Evolutionary conservation across 2,888 invertebrate species (phyloP), one percentile per base, ranked within the genome.

Genomic region (Heliconius cydno): DNA sequence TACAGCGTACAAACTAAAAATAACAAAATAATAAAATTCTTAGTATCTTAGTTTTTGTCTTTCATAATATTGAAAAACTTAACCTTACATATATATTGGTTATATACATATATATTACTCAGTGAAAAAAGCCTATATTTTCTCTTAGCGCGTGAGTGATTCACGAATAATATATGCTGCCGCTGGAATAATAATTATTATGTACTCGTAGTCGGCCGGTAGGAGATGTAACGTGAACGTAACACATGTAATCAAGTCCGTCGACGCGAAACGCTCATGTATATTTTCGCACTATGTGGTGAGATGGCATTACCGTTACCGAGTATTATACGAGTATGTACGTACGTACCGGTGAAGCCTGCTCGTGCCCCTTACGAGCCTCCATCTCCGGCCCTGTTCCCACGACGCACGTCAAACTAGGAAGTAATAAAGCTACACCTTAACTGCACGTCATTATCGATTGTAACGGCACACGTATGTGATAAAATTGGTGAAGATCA

Each of bases 351-450:
- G 38, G 10, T 41, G 77, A 72, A 80, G 76, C 65, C 86, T 88
- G 88, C 90, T 89, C 89, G 90, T 92, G 91, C 89, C 89, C 87
- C 89, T 92, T 92, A 92, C 92, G 91, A 92, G 92, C 89, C 87
- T 91, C 92, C 92, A 93, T 94, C 93, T 94, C 92, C 92, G 93
- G 92, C 88, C 87, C 87, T 90, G 91, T 91, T 94, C 92, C 90
- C 94, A 92, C 91, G 89, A 86, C 90, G 89, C 89, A 86, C 88
- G 87, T 87, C 90, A 86, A 68, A 88, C 90, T 87, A 92, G 94
- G 94, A 94, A 94, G 94, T 89, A 94, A 94, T 94, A 94, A 94
- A 92, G 91, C 91, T 92, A 94, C 90, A 92, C 93, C 92, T 92
- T 94, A 93, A 93, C 94, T 92, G 93, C 93, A 91, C 90, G 89